Conservation (phyloP, 2,797 vertebrate species). For the Trichosurus vulpecula region DNA sequence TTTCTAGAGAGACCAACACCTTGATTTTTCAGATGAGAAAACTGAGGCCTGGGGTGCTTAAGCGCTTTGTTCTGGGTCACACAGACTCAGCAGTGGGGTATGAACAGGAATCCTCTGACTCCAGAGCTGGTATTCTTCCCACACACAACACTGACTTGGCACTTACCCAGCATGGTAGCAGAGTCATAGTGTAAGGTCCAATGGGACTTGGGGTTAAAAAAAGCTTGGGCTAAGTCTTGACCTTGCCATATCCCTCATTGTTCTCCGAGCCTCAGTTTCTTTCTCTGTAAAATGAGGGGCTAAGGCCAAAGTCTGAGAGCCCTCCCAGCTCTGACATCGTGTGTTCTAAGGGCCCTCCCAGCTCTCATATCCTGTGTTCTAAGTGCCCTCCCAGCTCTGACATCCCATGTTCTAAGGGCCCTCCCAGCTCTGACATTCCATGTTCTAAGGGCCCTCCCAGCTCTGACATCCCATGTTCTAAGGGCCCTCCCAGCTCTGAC, state of each 20-base stretch:
- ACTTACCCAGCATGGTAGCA: neutral
- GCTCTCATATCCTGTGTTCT: too few relatives aligned
- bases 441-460: too few relatives aligned
- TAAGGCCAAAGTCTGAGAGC: too few relatives aligned
- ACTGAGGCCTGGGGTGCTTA: accelerated
- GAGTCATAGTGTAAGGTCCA: neutral
- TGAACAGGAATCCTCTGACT: neutral
- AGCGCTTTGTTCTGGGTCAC: neutral
- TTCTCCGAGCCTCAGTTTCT: neutral
- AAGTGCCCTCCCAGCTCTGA: too few relatives aligned
- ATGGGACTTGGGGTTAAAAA: neutral
- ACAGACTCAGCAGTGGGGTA: neutral
- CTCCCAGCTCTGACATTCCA: too few relatives aligned
- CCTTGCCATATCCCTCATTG: neutral
- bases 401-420: too few relatives aligned
- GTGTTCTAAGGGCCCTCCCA: too few relatives aligned
- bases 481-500: neutral
- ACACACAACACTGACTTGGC: neutral
- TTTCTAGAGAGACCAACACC: too few relatives aligned
- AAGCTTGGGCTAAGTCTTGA: neutral
- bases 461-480: too few relatives aligned
- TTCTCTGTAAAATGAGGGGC: neutral
- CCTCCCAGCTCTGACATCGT: too few relatives aligned
- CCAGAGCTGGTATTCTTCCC: neutral
- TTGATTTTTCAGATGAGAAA: neutral